Conservation (phyloP, 2,113 vertebrate species). For the Porphyrio hochstetteri region DNA sequence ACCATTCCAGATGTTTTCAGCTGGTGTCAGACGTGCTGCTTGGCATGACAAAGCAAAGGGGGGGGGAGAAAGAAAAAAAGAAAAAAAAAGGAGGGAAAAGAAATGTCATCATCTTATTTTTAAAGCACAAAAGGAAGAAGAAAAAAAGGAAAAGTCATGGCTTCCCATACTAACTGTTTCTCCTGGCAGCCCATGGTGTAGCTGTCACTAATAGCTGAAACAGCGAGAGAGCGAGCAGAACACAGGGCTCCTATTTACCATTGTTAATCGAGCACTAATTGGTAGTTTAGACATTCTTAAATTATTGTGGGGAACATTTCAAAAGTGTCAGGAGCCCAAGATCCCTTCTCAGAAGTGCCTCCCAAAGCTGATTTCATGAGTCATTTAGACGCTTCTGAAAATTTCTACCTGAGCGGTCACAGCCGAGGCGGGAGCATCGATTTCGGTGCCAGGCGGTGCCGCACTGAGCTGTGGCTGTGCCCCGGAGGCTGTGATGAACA, state of each 20-base stretch:
- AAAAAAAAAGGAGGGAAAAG: neutral
- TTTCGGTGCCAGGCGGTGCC: neutral
- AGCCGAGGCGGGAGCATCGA: neutral
- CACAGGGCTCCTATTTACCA: conserved; percentile 30
- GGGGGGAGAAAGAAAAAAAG: neutral
- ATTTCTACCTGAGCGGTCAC: conserved; percentile 1
- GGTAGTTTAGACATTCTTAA: conserved; percentile 45
- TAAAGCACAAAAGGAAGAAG: conserved; percentile 17
- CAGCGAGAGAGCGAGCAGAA: neutral
- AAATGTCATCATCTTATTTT: conserved; percentile 14
- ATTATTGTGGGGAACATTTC: conserved; percentile 40
- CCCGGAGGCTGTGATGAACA: neutral
- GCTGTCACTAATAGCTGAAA: conserved; percentile 51
- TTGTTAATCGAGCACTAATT: conserved; percentile 55
- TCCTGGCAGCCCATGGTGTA: neutral
- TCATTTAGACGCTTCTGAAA: neutral
- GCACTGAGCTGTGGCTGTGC: accelerated
- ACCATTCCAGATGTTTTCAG: conserved; percentile 71
- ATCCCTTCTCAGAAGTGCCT: conserved; percentile 13
- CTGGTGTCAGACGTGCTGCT: conserved; percentile 22
- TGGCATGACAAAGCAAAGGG: conserved; percentile 42
- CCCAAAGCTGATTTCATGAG: neutral
- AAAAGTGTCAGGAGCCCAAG: conserved; percentile 1
- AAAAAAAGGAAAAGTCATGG: neutral
- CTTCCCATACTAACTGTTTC: conserved; percentile 37